Conservation (phyloP, 1,140 invertebrate species). For the Eumeta japonica region DNA sequence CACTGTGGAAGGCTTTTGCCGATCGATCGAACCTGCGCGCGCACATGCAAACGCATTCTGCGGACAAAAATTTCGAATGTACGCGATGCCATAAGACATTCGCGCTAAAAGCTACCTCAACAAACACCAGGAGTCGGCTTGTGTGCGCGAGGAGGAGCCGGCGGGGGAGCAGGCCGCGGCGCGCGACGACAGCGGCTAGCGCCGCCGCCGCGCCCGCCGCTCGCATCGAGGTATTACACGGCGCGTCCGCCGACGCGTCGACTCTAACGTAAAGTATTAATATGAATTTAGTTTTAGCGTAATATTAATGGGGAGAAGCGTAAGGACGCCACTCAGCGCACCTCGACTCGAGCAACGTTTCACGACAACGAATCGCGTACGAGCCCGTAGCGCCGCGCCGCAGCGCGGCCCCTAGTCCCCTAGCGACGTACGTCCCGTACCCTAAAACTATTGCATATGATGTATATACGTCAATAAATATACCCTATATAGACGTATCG, state of each 20-base stretch:
- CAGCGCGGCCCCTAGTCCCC: constrained; percentile 28
- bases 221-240: constrained; percentile 53
- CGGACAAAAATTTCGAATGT: constrained; percentile 95
- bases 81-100: constrained; percentile 91
- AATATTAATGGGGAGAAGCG: constrained; percentile 53
- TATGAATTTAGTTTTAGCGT: constrained; percentile 16
- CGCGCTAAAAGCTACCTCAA: constrained; percentile 99
- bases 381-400: constrained; percentile 45
- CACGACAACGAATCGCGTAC: constrained; percentile 54
- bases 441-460: constrained; percentile 32
- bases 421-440: constrained; percentile 45
- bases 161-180: constrained; percentile 5
- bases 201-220: too few species aligned
- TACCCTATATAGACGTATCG: constrained; percentile 52
- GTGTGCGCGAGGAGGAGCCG: constrained; percentile 62
- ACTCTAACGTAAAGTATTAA: constrained; percentile 25
- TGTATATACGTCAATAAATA: constrained; percentile 51
- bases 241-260: constrained; percentile 44
- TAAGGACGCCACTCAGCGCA: constrained; percentile 46
- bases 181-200: constrained; percentile 30
- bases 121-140: constrained; percentile 97
- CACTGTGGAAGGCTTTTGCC: constrained; percentile 98
- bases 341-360: constrained; percentile 44
- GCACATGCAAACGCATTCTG: constrained; percentile 98
- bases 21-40: constrained; percentile 96